Base-by-base conservation (phyloP, 2,797 vertebrate species). In the Parotocinclus haroldoi region DNA sequence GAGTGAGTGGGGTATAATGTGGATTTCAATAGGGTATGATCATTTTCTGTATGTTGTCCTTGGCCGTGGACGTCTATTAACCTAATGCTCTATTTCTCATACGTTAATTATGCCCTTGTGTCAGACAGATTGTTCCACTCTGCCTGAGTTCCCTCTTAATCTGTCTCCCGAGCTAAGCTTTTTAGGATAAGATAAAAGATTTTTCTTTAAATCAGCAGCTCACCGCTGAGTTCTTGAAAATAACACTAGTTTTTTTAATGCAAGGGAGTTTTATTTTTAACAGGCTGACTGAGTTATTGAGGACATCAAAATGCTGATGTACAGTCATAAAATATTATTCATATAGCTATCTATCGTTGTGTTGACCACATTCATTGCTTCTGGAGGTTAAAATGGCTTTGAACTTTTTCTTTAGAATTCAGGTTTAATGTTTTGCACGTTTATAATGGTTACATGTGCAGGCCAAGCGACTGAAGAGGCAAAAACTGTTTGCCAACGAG, bases 381-480 rank as follows among this genome's bases (percentile, higher is more conserved):
- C n/a, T 27, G 27, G 27, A 27, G 27, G 27, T 27, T 27, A 27
- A 27, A 27, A 27, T 27, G 27, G n/a, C n/a, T n/a, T n/a, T n/a
- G n/a, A n/a, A 27, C 27, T 27, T 27, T 27, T 27, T 27, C 27
- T 27, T 2, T 27, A 27, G 27, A 2, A 5, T 27, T 27, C 27
- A 27, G 27, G 27, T 27, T 27, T 27, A 27, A 27, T 27, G 27
- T 27, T 27, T 27, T 27, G 27, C 27, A 5, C 5, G 2, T 27
- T 27, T 27, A 27, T 27, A 27, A 27, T 27, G 27, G 27, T 42
- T 55, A 27, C 27, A 16, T 58, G 64, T 80, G 55, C 80, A 99
- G 96, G 79, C 85, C 73, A 98, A 98, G 80, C 91, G 95, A 71
- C 83, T 89, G 77, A 94, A 93, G 84, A 88, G 92, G 66, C 91